Percentiles rank a stretch among this genome's conserved stretches.
Evolutionary conservation across 2,888 invertebrate species (phyloP).

Genomic region (Hymenopus coronatus): DNA sequence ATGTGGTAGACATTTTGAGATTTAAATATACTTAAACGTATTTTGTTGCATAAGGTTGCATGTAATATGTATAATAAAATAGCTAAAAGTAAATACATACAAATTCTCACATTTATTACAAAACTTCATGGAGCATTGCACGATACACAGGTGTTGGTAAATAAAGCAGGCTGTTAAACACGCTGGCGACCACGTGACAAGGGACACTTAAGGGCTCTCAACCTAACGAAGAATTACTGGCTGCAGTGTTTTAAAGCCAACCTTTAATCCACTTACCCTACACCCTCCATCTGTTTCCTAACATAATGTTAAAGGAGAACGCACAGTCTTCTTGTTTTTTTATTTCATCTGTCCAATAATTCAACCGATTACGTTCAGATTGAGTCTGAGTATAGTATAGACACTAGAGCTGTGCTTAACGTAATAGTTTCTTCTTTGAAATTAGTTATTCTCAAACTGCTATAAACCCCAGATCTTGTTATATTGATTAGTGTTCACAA

Average conservation of each 20-base stretch:
- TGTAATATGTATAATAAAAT: no score
- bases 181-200: not conserved
- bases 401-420: no score
- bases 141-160: not conserved
- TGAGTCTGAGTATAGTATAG: not conserved
- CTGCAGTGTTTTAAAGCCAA: not conserved
- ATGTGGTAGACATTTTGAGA: no score
- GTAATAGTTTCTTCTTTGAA: no score
- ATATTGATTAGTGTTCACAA: no score
- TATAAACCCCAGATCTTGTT: no score
- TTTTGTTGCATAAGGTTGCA: no score
- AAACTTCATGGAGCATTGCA: no score
- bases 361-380: not conserved
- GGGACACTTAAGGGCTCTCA: not conserved
- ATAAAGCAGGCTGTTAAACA: not conserved
- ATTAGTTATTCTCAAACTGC: no score
- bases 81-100: no score
- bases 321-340: not conserved
- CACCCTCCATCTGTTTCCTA: not conserved
- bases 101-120: no score
- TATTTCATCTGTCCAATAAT: not conserved
- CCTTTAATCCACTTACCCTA: not conserved
- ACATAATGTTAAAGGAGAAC: not conserved
- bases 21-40: no score
- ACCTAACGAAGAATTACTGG: not conserved